Conservation (phyloP, 2,113 vertebrate genomes). For the Oceanites oceanicus region DNA sequence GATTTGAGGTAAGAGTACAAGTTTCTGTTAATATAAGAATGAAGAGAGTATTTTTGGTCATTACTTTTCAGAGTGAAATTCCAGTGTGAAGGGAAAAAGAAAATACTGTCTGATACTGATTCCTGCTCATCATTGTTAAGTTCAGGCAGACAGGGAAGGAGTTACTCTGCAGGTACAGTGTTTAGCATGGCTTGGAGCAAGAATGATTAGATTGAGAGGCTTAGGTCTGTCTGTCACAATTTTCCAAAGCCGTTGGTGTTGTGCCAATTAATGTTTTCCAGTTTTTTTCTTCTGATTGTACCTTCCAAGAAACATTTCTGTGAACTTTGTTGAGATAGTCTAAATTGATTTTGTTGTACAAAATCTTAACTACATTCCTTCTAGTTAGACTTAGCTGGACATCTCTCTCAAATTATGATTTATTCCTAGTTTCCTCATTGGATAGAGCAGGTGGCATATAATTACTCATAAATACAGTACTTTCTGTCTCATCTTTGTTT, state of each 20-base stretch:
- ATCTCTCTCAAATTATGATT: neutral
- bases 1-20: neutral
- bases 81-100: neutral
- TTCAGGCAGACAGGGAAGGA: neutral
- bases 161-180: neutral
- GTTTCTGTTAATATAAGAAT: neutral
- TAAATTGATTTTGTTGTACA: neutral
- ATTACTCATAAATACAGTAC: neutral
- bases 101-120: accelerated
- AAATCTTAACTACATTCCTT: neutral
- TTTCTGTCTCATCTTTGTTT: neutral
- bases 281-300: neutral
- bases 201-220: neutral
- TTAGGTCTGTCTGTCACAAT: neutral
- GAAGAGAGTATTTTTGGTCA: neutral
- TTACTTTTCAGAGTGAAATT: neutral
- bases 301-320: neutral
- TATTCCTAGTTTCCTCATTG: neutral
- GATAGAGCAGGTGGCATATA: neutral
- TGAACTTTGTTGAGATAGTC: neutral
- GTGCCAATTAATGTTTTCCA: neutral
- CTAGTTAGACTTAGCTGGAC: neutral
- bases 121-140: neutral
- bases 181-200: neutral
- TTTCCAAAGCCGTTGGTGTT: neutral